phyloP scores from a whole-genome alignment of 1,140 invertebrate species.

The Daktulosphaira vitifoliae region DNA sequence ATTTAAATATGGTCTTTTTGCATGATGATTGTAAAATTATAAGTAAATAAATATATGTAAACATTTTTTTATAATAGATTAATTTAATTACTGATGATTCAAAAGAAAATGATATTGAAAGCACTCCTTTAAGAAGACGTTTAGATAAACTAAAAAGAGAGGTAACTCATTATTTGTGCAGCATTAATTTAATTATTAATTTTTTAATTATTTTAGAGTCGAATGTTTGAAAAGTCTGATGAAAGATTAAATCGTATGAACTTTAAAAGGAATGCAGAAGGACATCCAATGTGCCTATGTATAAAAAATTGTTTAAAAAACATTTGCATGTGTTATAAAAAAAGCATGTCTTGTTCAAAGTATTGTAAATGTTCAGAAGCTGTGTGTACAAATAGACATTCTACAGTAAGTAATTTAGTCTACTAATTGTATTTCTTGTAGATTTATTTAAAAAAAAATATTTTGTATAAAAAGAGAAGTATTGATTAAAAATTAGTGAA shows the following conservation, averaged over 20 bases:
- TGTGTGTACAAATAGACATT: constrained; percentile 8
- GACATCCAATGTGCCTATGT: constrained; percentile 18
- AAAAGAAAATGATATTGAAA: constrained; percentile 7
- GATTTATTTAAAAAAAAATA: too few relatives aligned
- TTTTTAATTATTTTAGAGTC: not conserved
- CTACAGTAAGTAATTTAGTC: constrained; percentile 6
- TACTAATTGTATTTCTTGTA: too few relatives aligned
- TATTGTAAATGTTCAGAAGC: constrained; percentile 19
- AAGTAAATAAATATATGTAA: too few relatives aligned
- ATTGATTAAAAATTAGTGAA: too few relatives aligned
- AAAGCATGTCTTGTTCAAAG: constrained; percentile 16
- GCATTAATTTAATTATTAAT: too few relatives aligned
- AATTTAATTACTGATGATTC: not conserved
- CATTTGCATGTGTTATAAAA: constrained; percentile 29
- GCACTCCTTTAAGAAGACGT: constrained; percentile 15
- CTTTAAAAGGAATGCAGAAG: constrained; percentile 21
- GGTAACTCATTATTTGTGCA: too few relatives aligned
- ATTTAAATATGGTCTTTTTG: too few relatives aligned
- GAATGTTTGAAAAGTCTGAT: constrained; percentile 12
- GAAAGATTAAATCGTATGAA: not conserved
- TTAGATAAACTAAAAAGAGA: constrained; percentile 24
- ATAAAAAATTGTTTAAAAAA: constrained; percentile 28
- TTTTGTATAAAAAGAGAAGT: too few relatives aligned
- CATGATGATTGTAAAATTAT: too few relatives aligned
- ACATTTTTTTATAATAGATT: too few relatives aligned